Evolutionary conservation across 2,888 invertebrate species (phyloP).

Genomic region (Lapara coniferarum): DNA sequence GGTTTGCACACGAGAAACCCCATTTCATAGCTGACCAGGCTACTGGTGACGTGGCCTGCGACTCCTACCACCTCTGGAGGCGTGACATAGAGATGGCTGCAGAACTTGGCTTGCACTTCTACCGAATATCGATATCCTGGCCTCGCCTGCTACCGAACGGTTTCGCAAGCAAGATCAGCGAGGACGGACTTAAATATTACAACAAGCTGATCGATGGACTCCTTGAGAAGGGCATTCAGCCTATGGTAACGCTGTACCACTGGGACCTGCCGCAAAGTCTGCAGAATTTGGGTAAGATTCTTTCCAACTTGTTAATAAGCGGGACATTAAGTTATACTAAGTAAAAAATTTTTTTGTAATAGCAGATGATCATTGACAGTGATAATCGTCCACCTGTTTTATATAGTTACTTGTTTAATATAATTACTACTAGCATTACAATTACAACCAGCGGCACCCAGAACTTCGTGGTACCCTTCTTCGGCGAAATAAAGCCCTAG

Average conservation of each 20-base stretch:
- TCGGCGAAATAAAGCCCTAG: too few relatives aligned
- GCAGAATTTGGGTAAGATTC: slow-evolving; percentile 56
- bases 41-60: slow-evolving; percentile 85
- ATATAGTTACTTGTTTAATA: too few relatives aligned
- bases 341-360: neutral
- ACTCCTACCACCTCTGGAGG: slow-evolving; percentile 85
- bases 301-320: neutral
- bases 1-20: slow-evolving; percentile 27
- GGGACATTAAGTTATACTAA: too few relatives aligned
- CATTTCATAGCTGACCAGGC: slow-evolving; percentile 45
- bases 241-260: slow-evolving; percentile 77
- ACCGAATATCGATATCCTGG: slow-evolving; percentile 85
- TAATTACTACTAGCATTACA: too few relatives aligned
- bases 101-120: slow-evolving; percentile 78
- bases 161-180: slow-evolving; percentile 67
- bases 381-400: too few relatives aligned
- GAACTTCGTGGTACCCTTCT: too few relatives aligned
- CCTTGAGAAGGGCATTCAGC: slow-evolving; percentile 74
- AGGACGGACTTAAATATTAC: slow-evolving; percentile 79
- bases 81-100: slow-evolving; percentile 83
- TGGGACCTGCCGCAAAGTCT: slow-evolving; percentile 72
- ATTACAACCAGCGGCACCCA: too few relatives aligned
- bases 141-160: slow-evolving; percentile 71
- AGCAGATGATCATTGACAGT: neutral
- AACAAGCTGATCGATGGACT: slow-evolving; percentile 78